A percentile compares a stretch with the other conserved stretches of the same genome.
Conservation (phyloP, 2,797 vertebrate species). For the Tapera naevia region DNA sequence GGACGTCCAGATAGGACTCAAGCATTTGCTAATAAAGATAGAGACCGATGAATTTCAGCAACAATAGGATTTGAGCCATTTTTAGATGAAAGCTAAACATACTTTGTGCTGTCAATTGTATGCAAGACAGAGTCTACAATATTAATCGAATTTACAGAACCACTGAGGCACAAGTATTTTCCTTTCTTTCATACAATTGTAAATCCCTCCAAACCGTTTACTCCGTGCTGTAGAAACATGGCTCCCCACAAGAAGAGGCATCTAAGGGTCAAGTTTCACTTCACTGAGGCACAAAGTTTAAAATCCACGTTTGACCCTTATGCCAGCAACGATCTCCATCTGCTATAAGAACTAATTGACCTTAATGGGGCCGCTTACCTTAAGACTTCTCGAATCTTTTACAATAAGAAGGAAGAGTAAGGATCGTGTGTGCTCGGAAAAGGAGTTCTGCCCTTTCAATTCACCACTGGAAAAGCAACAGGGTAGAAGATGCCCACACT, state of each 20-base stretch:
- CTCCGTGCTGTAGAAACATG: background rate
- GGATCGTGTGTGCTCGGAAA: accelerated
- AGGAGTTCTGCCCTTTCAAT: background rate
- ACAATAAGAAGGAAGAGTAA: background rate
- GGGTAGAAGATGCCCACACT: background rate
- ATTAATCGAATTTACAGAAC: background rate
- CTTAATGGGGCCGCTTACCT: background rate
- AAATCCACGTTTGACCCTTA: background rate
- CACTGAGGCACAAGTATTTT: background rate
- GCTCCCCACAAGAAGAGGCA: background rate
- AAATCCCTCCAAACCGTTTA: background rate
- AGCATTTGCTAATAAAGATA: background rate
- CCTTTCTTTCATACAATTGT: background rate
- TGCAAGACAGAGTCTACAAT: background rate
- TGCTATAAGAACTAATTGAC: background rate
- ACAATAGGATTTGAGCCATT: background rate
- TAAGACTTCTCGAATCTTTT: background rate
- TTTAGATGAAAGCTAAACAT: background rate
- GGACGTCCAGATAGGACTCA: accelerated
- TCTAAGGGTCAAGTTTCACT: background rate
- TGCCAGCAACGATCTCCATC: background rate
- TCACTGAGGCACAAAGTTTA: background rate
- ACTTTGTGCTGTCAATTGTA: background rate
- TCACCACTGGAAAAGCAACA: background rate
- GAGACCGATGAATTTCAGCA: background rate